These are phyloP conservation scores for Zaprionus capensis DNA, from an alignment of 1,140 invertebrate genomes.

Conservation along the genomic window DNA sequence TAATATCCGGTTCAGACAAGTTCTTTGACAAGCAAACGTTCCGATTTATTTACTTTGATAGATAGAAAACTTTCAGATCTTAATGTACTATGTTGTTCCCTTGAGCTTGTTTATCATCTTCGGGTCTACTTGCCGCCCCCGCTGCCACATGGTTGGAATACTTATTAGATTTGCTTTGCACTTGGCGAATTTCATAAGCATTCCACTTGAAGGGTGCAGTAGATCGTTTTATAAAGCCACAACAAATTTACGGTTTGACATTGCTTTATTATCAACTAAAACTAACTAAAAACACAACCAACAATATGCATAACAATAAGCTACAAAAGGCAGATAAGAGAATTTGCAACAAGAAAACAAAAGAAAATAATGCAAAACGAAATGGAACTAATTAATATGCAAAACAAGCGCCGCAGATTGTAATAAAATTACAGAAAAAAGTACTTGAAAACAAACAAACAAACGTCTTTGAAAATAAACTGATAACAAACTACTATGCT, in stretches of 20 bases:
- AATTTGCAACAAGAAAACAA: slow-evolving; percentile 50
- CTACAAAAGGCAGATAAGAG: slow-evolving; percentile 48
- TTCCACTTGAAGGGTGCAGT: background rate
- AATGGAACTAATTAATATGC: slow-evolving; percentile 56
- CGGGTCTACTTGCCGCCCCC: background rate
- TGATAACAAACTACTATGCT: slow-evolving; percentile 30
- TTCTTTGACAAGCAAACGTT: background rate
- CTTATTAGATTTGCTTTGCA: slow-evolving; percentile 1
- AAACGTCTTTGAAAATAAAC: slow-evolving; percentile 52
- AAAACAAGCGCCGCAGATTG: slow-evolving; percentile 67
- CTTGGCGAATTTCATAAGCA: slow-evolving; percentile 4
- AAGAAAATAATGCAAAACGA: slow-evolving; percentile 24
- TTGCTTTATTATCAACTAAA: slow-evolving; percentile 45
- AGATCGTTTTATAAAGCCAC: slow-evolving; percentile 4
- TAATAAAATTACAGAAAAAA: slow-evolving; percentile 74
- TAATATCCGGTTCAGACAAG: slow-evolving; percentile 12
- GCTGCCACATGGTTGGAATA: background rate
- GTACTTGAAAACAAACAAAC: slow-evolving; percentile 62
- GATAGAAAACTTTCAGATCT: slow-evolving; percentile 4
- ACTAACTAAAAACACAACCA: slow-evolving; percentile 32
- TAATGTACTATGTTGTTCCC: background rate
- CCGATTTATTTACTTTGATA: background rate
- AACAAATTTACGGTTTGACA: slow-evolving; percentile 28
- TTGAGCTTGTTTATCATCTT: background rate
- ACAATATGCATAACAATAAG: slow-evolving; percentile 55